These are phyloP conservation scores for Aporophyla nigra DNA, from an alignment of 2,888 invertebrate genomes.

Conservation along the genomic window DNA sequence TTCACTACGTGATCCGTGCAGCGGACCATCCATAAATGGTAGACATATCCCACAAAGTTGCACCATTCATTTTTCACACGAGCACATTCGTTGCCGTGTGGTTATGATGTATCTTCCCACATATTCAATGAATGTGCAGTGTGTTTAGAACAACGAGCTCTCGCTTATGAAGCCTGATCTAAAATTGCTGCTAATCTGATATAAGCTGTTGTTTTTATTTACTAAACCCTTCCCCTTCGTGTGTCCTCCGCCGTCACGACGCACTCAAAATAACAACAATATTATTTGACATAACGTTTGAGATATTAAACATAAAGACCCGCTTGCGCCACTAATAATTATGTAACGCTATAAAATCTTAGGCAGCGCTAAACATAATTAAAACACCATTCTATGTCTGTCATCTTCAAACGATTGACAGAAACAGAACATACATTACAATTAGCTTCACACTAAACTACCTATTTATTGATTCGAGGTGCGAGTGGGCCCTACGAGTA, in stretches of 20 bases:
- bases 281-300: neutral
- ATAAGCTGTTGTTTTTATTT: neutral
- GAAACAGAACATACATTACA: too few relatives aligned
- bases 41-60: neutral
- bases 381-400: neutral
- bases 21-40: neutral
- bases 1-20: neutral
- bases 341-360: neutral
- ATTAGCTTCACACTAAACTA: neutral
- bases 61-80: neutral
- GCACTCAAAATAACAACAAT: neutral
- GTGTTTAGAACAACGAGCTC: neutral
- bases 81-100: neutral
- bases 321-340: neutral
- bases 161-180: conserved; percentile 11
- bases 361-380: neutral
- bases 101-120: neutral
- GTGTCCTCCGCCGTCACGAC: neutral
- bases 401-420: neutral
- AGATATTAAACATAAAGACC: neutral
- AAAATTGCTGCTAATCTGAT: neutral
- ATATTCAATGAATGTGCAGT: neutral
- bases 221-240: neutral
- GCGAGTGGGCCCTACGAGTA: neutral
- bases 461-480: neutral